Evolutionary conservation across 2,113 vertebrate genomes (phyloP).

Genomic region (Parotia lawesii): DNA sequence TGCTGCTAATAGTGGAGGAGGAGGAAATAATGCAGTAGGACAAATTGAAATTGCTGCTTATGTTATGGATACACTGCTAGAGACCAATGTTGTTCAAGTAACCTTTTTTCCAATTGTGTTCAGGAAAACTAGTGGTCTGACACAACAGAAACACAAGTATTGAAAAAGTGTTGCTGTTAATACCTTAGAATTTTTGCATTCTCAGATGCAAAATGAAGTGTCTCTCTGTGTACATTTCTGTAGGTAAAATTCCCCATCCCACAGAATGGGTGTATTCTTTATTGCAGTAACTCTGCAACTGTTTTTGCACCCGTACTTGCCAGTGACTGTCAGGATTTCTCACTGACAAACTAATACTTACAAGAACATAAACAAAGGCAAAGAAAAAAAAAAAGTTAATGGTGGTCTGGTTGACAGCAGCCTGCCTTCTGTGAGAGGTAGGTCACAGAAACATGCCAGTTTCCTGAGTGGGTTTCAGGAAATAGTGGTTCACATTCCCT

Average conservation of each 20-base stretch:
- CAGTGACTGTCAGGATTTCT: not conserved
- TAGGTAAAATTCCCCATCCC: not conserved
- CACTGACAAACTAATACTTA: not conserved
- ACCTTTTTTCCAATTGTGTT: not conserved
- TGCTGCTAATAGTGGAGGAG: not conserved
- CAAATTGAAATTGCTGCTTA: not conserved
- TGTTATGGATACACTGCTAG: not conserved
- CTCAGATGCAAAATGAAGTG: not conserved
- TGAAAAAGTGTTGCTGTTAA: not conserved
- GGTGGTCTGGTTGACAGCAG: not conserved
- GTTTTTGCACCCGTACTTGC: not conserved
- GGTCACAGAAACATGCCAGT: not conserved
- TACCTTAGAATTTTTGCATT: not conserved
- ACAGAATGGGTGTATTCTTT: not conserved
- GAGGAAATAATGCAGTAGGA: not conserved
- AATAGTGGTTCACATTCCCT: not conserved
- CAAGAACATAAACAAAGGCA: not conserved
- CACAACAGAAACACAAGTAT: not conserved
- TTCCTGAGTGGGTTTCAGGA: not conserved
- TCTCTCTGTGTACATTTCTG: not conserved
- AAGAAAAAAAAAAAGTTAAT: not conserved
- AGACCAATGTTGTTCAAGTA: not conserved
- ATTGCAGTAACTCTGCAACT: not conserved
- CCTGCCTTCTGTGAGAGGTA: not conserved
- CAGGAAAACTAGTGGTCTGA: not conserved